Conservation (phyloP, 2,113 vertebrate genomes). For the Ailurus styani region DNA sequence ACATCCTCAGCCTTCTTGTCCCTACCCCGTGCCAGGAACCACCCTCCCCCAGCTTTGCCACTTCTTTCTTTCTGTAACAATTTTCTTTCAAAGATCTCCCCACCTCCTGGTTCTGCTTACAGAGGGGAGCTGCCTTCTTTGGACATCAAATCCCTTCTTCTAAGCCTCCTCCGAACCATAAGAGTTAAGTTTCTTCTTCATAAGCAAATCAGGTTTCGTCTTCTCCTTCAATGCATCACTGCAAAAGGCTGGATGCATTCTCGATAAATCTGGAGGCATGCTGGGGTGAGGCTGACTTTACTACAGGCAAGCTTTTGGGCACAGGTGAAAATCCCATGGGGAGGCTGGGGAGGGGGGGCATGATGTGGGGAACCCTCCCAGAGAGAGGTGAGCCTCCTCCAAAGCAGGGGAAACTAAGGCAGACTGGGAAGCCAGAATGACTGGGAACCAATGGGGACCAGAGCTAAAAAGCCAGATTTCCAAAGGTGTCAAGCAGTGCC, state of each 20-base stretch:
- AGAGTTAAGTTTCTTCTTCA: neutral
- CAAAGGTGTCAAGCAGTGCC: neutral
- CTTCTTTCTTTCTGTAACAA: neutral
- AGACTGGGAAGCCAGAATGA: neutral
- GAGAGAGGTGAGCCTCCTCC: neutral
- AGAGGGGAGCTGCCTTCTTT: neutral
- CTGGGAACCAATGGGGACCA: neutral
- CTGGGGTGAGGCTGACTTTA: neutral
- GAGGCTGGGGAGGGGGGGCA: neutral
- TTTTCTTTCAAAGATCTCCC: neutral
- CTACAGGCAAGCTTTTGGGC: neutral
- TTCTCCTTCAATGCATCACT: neutral
- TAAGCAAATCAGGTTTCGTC: neutral
- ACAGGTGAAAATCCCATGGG: neutral
- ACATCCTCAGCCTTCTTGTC: neutral
- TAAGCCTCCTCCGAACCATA: neutral
- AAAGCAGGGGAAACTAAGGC: slow-evolving; percentile 14
- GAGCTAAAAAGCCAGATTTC: neutral
- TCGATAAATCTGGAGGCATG: neutral
- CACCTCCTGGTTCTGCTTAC: neutral
- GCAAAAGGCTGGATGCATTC: neutral
- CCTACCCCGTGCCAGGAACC: neutral
- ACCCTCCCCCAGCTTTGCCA: neutral
- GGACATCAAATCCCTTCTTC: neutral
- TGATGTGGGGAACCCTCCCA: neutral